phyloP scores from a whole-genome alignment of 2,113 vertebrate genomes.

The Prietella phreatophila region DNA sequence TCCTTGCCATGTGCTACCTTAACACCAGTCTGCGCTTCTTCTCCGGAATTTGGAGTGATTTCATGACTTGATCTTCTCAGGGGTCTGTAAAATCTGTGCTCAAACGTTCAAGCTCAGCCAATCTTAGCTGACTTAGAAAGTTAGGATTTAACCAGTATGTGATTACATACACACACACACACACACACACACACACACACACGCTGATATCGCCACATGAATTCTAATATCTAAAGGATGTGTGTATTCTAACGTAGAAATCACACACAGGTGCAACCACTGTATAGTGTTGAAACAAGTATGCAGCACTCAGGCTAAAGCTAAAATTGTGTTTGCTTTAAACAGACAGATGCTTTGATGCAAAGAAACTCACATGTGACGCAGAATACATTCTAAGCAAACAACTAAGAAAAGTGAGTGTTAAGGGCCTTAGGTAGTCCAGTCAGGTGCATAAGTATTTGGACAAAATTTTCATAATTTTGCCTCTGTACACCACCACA shows the following conservation, averaged over 20 bases:
- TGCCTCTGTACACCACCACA: no score
- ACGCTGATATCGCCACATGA: not conserved
- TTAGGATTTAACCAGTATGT: conserved; percentile 48
- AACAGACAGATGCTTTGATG: conserved; percentile 11
- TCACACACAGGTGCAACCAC: not conserved
- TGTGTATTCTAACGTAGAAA: not conserved
- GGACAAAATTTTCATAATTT: no score
- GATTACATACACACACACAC: conserved; percentile 44
- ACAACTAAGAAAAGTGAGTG: not conserved
- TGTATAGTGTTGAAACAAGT: conserved; percentile 1
- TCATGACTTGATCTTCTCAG: conserved; percentile 50
- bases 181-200: conserved; percentile 39
- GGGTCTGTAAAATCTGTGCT: conserved; percentile 41
- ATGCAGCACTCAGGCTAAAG: conserved; percentile 8
- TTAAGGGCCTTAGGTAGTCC: not conserved
- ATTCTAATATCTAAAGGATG: conserved; percentile 10
- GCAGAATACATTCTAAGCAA: no score
- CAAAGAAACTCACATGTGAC: not conserved
- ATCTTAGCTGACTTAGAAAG: conserved; percentile 48
- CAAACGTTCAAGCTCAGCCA: conserved; percentile 43
- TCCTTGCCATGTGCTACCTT: conserved; percentile 37
- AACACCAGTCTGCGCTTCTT: conserved; percentile 28
- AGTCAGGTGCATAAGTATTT: no score
- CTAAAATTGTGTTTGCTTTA: conserved; percentile 17
- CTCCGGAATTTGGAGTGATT: conserved; percentile 44